Percentiles rank a stretch among this genome's conserved stretches.
These are phyloP conservation scores for Muscina levida DNA, from an alignment of 2,888 invertebrate genomes.

Conservation along the genomic window DNA sequence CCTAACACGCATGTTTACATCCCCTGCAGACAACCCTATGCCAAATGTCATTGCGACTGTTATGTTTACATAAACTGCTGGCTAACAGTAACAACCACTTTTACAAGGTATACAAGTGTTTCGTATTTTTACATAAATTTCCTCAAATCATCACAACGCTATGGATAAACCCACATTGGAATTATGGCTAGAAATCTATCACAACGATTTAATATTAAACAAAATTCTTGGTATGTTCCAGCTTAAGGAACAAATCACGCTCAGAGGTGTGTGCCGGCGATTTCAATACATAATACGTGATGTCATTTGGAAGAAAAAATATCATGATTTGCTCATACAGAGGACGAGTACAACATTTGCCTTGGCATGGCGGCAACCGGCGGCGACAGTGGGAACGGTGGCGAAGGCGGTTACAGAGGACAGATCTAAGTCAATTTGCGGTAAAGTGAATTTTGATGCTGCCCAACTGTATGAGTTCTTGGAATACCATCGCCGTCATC, in stretches of 20 bases:
- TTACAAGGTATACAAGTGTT: background rate
- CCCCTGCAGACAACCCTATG: background rate
- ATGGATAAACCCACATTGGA: constrained; percentile 1
- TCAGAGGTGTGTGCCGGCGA: background rate
- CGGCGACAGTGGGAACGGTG: background rate
- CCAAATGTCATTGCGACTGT: background rate
- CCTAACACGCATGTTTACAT: no score
- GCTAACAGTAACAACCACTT: background rate
- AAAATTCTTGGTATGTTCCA: background rate
- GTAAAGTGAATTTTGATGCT: background rate
- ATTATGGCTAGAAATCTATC: background rate
- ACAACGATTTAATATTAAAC: background rate
- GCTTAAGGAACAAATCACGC: background rate
- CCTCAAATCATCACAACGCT: background rate
- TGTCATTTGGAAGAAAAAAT: constrained; percentile 6
- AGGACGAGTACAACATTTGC: background rate
- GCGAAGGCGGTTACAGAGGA: background rate
- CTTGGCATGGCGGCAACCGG: background rate
- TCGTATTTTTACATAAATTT: background rate
- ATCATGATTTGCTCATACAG: background rate
- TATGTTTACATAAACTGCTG: constrained; percentile 12
- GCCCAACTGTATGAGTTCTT: background rate
- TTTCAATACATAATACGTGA: background rate
- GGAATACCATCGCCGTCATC: background rate
- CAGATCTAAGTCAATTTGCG: background rate